Percentiles rank a stretch among this genome's conserved stretches.
Evolutionary conservation across 2,888 invertebrate genomes (phyloP).

Genomic region (Synergus itoensis): DNA sequence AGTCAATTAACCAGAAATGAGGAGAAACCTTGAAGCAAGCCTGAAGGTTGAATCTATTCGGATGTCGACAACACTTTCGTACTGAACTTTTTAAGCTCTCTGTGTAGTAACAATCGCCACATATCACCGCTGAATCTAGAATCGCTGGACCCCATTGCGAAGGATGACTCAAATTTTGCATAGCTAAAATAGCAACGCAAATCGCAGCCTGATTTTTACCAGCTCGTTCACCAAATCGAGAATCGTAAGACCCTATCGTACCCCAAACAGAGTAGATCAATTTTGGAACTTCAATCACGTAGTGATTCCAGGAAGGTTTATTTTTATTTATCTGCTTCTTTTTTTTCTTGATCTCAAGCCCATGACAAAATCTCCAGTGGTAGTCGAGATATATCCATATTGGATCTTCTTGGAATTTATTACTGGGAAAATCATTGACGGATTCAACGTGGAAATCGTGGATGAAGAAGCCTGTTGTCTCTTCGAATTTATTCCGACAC

Average conservation of each 20-base stretch:
- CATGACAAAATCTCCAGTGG: conserved; percentile 70
- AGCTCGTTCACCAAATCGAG: conserved; percentile 64
- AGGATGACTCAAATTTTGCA: conserved; percentile 69
- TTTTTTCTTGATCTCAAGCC: conserved; percentile 42
- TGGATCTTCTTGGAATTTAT: conserved; percentile 70
- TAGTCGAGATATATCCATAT: conserved; percentile 75
- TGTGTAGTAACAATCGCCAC: conserved; percentile 71
- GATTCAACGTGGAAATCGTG: conserved; percentile 72
- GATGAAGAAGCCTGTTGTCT: conserved; percentile 73
- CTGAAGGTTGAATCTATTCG: conserved; percentile 67
- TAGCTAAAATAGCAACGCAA: conserved; percentile 66
- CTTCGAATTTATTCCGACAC: conserved; percentile 64
- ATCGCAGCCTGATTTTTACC: conserved; percentile 72
- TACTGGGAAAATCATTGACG: conserved; percentile 58
- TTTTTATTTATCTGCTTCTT: conserved; percentile 38
- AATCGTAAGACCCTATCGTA: conserved; percentile 69
- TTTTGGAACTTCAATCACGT: conserved; percentile 68
- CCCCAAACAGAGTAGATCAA: conserved; percentile 74
- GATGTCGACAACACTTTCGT: conserved; percentile 53
- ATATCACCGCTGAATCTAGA: conserved; percentile 72
- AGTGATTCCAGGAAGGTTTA: conserved; percentile 69
- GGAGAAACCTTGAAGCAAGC: conserved; percentile 67
- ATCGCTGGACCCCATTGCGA: conserved; percentile 71
- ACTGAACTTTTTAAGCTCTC: conserved; percentile 63
- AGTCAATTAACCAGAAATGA: conserved; percentile 69